These are phyloP conservation scores for Drosophila tripunctata DNA, from an alignment of 2,888 invertebrate genomes.

Conservation along the genomic window DNA sequence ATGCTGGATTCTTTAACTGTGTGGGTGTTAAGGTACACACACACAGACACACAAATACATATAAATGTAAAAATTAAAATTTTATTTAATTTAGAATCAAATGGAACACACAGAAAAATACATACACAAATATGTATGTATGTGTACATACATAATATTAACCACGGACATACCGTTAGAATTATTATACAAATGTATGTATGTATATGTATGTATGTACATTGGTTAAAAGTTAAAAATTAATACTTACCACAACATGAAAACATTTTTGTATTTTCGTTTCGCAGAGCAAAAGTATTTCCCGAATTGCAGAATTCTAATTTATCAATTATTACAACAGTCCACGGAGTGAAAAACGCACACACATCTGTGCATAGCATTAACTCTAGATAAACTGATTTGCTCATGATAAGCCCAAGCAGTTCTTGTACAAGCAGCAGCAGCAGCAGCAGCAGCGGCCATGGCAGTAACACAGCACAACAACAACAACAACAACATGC, in stretches of 20 bases:
- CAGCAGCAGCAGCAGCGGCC: conserved; percentile 32
- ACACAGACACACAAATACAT: not conserved
- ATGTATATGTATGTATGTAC: not conserved
- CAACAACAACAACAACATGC: conserved; percentile 35
- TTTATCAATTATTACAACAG: conserved; percentile 17
- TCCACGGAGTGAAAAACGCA: conserved; percentile 13
- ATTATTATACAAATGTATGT: not conserved
- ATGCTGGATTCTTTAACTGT: conserved; percentile 8
- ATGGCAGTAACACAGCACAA: conserved; percentile 26
- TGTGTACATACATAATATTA: not conserved
- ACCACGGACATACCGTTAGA: no score
- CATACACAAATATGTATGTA: not conserved
- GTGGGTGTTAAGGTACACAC: conserved; percentile 29
- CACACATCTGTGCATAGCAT: conserved; percentile 56
- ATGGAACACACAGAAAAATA: not conserved
- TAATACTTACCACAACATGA: conserved; percentile 8
- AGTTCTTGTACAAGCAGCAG: conserved; percentile 63
- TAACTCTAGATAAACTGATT: conserved; percentile 72
- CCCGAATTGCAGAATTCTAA: no score
- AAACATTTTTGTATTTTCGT: no score
- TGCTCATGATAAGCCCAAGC: conserved; percentile 65
- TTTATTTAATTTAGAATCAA: no score
- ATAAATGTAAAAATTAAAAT: not conserved
- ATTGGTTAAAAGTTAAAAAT: no score
- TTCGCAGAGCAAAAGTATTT: no score